A percentile compares a stretch with the other conserved stretches of the same genome.
These are phyloP conservation scores for Vultur gryphus DNA, from an alignment of 2,797 vertebrate genomes.

Conservation along the genomic window DNA sequence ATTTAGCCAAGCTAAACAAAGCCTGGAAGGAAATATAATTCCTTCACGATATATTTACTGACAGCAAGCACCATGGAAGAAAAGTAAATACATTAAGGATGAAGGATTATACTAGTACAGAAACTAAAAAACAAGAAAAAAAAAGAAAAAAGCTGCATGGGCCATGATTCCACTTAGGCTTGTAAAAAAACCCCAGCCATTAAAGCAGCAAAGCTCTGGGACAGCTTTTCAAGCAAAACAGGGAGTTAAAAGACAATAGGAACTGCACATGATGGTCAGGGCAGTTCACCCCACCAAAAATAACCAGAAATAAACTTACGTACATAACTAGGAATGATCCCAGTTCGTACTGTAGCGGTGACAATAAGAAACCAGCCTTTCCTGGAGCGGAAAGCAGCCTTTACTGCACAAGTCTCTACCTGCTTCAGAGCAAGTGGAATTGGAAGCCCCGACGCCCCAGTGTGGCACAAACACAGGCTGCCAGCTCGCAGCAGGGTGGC, in stretches of 20 bases:
- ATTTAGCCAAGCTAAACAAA: neutral
- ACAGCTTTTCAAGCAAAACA: neutral
- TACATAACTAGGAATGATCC: neutral
- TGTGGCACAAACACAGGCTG: fast-evolving
- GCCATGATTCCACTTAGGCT: neutral
- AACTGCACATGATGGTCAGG: neutral
- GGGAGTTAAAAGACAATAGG: neutral
- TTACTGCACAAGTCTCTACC: neutral
- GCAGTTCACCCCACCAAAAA: neutral
- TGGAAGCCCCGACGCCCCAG: neutral
- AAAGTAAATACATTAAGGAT: neutral
- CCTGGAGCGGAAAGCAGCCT: neutral
- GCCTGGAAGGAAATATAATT: conserved; percentile 7
- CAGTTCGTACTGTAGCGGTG: neutral
- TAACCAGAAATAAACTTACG: neutral
- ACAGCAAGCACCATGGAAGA: neutral
- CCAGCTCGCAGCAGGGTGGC: neutral
- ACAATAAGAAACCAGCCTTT: neutral
- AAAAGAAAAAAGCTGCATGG: neutral
- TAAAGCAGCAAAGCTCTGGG: neutral
- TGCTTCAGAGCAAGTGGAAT: neutral
- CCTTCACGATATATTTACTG: neutral
- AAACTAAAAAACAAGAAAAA: neutral
- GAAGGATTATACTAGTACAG: neutral
- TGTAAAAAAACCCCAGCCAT: neutral